Evolutionary conservation across 1,140 invertebrate genomes (phyloP).

Genomic region (Atta colombica): DNA sequence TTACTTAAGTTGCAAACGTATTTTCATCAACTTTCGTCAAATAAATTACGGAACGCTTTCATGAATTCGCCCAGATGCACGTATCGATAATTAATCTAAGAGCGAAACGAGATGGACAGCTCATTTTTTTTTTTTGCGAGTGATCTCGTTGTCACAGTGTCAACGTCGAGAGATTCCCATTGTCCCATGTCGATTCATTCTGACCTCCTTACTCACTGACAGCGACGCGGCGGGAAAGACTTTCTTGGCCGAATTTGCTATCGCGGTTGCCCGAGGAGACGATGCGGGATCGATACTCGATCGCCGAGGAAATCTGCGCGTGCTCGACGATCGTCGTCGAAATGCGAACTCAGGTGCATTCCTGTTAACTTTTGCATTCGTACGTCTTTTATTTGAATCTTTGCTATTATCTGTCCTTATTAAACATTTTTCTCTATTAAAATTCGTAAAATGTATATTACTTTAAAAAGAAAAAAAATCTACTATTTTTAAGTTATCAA

Average conservation of each 20-base stretch:
- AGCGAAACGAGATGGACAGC: conserved; percentile 13
- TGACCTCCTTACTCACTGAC: conserved; percentile 67
- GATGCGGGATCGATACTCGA: conserved; percentile 61
- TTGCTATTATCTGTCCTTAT: neutral
- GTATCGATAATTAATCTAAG: neutral
- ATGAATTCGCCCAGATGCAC: conserved; percentile 13
- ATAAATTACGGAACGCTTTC: conserved; percentile 13
- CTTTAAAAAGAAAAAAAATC: conserved; percentile 30
- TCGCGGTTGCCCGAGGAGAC: conserved; percentile 46
- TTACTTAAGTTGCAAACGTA: conserved; percentile 5
- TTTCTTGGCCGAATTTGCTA: conserved; percentile 65
- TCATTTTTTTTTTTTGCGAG: neutral
- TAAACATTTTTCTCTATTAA: neutral
- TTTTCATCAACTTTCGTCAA: conserved; percentile 28
- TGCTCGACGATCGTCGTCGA: conserved; percentile 38
- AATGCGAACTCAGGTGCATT: neutral
- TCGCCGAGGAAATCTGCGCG: conserved; percentile 49
- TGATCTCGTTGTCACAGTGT: conserved; percentile 37
- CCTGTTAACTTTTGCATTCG: neutral
- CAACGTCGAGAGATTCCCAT: conserved; percentile 64
- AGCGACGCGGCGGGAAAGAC: conserved; percentile 53
- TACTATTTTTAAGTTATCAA: neutral
- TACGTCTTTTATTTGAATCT: neutral
- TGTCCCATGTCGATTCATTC: conserved; percentile 71
- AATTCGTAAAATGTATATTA: neutral